phyloP scores from a whole-genome alignment of 1,140 invertebrate species.

The Cepaea nemoralis region DNA sequence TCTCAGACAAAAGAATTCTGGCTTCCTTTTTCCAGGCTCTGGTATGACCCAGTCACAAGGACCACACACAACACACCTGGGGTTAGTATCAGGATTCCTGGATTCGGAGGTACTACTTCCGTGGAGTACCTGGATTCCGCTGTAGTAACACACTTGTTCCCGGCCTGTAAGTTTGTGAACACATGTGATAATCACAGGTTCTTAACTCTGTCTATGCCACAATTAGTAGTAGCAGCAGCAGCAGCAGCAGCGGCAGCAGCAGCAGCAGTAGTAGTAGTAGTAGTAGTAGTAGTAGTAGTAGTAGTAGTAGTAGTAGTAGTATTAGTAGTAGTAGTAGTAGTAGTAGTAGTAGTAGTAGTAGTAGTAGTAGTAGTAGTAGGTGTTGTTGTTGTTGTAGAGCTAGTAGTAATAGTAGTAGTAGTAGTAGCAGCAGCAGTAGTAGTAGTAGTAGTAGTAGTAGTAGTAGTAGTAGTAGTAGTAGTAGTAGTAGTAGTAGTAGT shows the following conservation, averaged over 20 bases:
- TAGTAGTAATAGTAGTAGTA: conserved; percentile 24
- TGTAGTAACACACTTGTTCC: neutral
- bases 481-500: conserved; percentile 24
- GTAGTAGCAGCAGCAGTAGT: conserved; percentile 23
- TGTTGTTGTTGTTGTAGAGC: neutral
- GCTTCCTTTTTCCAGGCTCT: too few species aligned
- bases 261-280: too few species aligned
- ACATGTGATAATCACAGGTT: too few species aligned
- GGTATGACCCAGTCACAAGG: conserved; percentile 6
- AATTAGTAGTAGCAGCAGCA: too few species aligned
- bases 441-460: conserved; percentile 24
- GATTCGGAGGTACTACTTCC: neutral
- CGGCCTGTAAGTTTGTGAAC: neutral
- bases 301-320: too few species aligned
- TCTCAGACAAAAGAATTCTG: too few species aligned
- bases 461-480: conserved; percentile 24
- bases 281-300: too few species aligned
- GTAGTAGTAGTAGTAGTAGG: neutral
- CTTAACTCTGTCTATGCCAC: too few species aligned
- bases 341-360: too few species aligned
- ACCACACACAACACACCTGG: neutral
- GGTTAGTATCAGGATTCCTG: neutral
- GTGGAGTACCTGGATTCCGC: conserved; percentile 13
- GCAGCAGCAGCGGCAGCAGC: too few species aligned
- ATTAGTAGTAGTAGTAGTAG: too few species aligned